Evolutionary conservation across 2,888 invertebrate species (phyloP), one percentile per base, ranked within the genome.

Genomic region (Smittia aterrima): DNA sequence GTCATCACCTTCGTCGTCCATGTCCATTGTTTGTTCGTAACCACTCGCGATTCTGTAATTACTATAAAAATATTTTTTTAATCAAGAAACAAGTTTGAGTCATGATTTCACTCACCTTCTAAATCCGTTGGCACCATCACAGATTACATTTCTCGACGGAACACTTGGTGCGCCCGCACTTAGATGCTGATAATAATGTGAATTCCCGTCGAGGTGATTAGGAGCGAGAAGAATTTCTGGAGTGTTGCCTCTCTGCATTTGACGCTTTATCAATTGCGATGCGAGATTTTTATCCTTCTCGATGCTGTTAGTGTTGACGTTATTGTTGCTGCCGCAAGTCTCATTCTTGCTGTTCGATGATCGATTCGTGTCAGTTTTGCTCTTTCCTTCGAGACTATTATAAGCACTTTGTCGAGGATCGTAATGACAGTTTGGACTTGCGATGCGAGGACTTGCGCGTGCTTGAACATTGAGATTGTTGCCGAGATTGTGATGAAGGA

Each of bases 161-260:
- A 72, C 40, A 7, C 18, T 58, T 0, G 58, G 58, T 27, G 80
- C 79, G 79, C 80, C 83, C 68, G 84, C 85, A 80, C 80, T 86
- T 80, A 81, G 86, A 85, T 72, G 62, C 20, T 62, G 62, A 72
- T 66, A 66, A 41, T 41, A 66, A 20, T 74, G 74, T 16, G 66
- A 1, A 47, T 66, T 74, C 0, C 22, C 13, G 75, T 88, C 87
- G 72, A 91, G 80, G 80, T 90, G 91, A 77, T 90, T 88, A 16
- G 93, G 93, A 0, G 92, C 90, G 24, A 93, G 82, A 38, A 93
- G 82, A 41, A 93, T 89, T 84, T 93, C 93, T 0, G 92, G 91
- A 0, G 92, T 92, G 77, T 91, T 86, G 68, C 90, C 88, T 66
- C 88, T 82, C 70, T 85, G 85, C 75, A 82, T 80, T 67, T 83